Conservation (phyloP, 1,140 invertebrate genomes). For the Bombus confusus region DNA sequence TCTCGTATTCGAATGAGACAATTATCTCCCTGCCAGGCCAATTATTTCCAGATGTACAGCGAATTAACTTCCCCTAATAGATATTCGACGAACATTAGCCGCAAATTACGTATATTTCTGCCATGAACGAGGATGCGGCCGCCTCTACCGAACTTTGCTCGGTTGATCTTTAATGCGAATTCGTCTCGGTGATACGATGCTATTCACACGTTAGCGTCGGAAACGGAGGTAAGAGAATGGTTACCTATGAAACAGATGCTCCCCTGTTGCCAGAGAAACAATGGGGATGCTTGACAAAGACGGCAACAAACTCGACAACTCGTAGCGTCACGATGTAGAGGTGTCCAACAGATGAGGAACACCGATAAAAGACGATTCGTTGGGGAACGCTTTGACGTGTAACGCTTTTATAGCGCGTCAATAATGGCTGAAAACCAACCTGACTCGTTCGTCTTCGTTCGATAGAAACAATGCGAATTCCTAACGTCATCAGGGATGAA, state of each 20-base stretch:
- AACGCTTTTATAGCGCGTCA: conserved; percentile 5
- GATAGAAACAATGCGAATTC: not conserved
- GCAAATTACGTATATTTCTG: conserved; percentile 18
- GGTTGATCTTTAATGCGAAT: conserved; percentile 41
- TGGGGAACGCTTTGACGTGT: not conserved
- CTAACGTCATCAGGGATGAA: not conserved
- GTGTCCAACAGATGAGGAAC: conserved; percentile 46
- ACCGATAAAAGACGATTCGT: conserved; percentile 53
- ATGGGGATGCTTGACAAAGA: conserved; percentile 66
- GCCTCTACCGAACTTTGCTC: not conserved
- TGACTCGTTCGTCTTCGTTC: not conserved
- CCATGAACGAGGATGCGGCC: not conserved
- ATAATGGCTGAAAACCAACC: not conserved
- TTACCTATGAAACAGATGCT: conserved; percentile 47
- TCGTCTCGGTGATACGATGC: not conserved
- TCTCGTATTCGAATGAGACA: not conserved
- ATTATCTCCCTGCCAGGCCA: not conserved
- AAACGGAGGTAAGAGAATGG: not conserved
- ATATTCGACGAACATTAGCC: not conserved
- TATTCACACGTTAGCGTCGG: conserved; percentile 5
- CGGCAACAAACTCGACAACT: conserved; percentile 69
- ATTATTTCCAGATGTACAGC: not conserved
- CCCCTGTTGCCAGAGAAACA: conserved; percentile 64
- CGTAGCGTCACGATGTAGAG: conserved; percentile 59
- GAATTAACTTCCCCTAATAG: conserved; percentile 31